Base-by-base conservation (phyloP, 2,113 vertebrate genomes). In the Balaenoptera acutorostrata region DNA sequence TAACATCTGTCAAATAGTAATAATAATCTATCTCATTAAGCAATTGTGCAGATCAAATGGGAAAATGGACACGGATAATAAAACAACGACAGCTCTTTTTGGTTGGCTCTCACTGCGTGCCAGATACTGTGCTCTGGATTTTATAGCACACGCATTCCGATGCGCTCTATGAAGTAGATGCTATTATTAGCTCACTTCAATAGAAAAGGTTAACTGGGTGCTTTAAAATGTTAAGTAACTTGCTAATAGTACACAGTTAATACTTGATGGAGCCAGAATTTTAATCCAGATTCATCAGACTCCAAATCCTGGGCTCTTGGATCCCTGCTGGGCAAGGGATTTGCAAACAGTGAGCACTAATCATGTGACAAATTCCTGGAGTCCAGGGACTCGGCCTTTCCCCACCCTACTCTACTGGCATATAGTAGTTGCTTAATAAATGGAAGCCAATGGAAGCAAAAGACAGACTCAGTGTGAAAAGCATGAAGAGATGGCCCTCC, bases 1-100 rank as follows among this genome's bases (percentile, higher is more conserved):
- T 3, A 52, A 85, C 93, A 89, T 81, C 83, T 97, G 88, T 96
- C 90, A 87, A 94, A 80, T 49, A 66, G 72, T 63, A 78, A 82
- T 46, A 82, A 92, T 75, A 68, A 92, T 86, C 84, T 89, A 52
- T 68, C 88, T 96, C 80, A 31, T 83, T 57, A 96, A 68, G 88
- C 83, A 89, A 52, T 36, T 59, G 52, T 87, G 95, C 71, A 68
- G 81, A 63, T 77, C 87, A 72, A 61, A 66, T 68, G 77, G 71
- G 74, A 82, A 95, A 84, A 82, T 72, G 72, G 64, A 82, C 52
- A 11, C 39, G 41, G 74, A 63, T 63, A 71, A 68, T 29, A 36
- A 52, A 52, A 52, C 52, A 6, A 57, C 2, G 44, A 52, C 72
- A 89, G 68, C 46, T 49, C 66, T 36, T 57, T 61, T 21, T 41